phyloP scores from a whole-genome alignment of 2,888 invertebrate genomes.

The Diadegma fenestrale region DNA sequence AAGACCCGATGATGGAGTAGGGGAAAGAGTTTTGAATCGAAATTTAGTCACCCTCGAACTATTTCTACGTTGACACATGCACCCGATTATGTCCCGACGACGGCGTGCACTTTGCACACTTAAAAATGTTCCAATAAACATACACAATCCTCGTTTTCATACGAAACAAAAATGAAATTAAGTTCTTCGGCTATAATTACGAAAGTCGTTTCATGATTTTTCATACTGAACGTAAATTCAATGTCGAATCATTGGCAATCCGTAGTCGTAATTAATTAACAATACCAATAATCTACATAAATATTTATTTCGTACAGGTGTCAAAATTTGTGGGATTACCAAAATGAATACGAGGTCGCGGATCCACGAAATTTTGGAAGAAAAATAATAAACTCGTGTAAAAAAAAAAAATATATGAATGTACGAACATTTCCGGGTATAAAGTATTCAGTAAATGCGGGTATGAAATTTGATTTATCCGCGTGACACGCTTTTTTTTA shows the following conservation, averaged over 20 bases:
- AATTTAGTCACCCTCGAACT: slow-evolving; percentile 42
- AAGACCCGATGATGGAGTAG: slow-evolving; percentile 22
- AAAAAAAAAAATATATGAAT: background rate
- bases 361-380: background rate
- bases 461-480: slow-evolving; percentile 27
- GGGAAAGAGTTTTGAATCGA: slow-evolving; percentile 49
- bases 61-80: slow-evolving; percentile 43
- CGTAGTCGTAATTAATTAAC: background rate
- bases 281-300: background rate
- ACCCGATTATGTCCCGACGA: slow-evolving; percentile 40
- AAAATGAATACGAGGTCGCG: background rate
- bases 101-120: background rate
- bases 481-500: slow-evolving; percentile 41
- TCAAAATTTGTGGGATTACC: background rate
- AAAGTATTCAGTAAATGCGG: slow-evolving; percentile 1
- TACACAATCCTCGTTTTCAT: slow-evolving; percentile 19
- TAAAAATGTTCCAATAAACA: background rate
- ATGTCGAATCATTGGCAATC: background rate
- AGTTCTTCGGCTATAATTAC: background rate
- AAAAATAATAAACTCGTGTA: background rate
- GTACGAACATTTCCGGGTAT: background rate
- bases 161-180: background rate
- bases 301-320: background rate
- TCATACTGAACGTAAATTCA: background rate
- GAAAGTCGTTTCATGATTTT: background rate